Base-by-base conservation (phyloP, 35 echinoderm and acorn worm genomes). In the Lytechinus pictus region DNA sequence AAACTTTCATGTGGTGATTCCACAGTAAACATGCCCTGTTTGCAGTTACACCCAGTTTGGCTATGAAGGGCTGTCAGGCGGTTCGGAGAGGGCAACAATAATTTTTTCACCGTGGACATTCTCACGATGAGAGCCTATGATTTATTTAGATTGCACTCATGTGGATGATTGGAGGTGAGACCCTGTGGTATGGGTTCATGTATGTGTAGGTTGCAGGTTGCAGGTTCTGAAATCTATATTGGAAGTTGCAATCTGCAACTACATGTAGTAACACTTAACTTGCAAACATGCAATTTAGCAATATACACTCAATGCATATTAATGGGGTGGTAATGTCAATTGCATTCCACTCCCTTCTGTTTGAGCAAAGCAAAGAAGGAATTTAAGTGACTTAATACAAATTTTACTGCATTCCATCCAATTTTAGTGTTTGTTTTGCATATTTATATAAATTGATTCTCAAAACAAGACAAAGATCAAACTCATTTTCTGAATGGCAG, bases 1-100 rank as follows among this genome's bases (percentile, higher is more conserved):
- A 90, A 90, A 90, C 28, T 90, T 90, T 90, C 88, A 90, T 90
- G 88, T 90, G 6, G 88, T 90, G 88, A 90, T 90, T 90, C 88
- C 52, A 21, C 44, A 9, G 88, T 90, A 52, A 90, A 90, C 88
- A 90, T 14, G 1, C 10, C 88, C 88, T 90, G 52, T 90, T 90
- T 90, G 88, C 52, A 90, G 88, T 90, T 54, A 90, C 88, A 90
- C 88, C 88, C 88, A 90, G 28, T 52, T 90, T 8, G 7, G 66
- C 6, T 24, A 79, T 79, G 66, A 79, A 79, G 66, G 66, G 66
- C 66, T 79, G 66, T 79, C 66, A 24, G 0, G 66, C 66, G 66
- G 66, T 24, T 79, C 66, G 66, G 66, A 79, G 19, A n/a, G 66
- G 21, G 66, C 56, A 79, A 79, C 19, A 79, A 14, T 24, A 79